Evolutionary conservation across 2,888 invertebrate species (phyloP), one percentile per base, ranked within the genome.

Genomic region (Cheilosia urbana): DNA sequence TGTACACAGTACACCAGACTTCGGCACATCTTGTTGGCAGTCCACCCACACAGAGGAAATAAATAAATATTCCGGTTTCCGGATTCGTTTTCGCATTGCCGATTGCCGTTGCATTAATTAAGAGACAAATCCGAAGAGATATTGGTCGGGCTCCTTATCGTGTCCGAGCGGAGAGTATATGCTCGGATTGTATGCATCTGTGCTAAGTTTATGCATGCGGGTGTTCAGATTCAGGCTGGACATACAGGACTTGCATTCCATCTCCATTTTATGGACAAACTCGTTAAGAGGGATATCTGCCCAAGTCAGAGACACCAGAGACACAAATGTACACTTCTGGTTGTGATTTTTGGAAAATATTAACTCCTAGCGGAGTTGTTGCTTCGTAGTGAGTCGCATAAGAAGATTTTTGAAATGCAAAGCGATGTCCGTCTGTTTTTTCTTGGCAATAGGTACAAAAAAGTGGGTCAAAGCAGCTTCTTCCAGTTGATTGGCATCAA

Each of bases 51-150:
- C 57, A 34, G 34, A 15, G 63, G 24, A 58, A 27, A 27, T 1
- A 80, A 75, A 79, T 75, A 80, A 76, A 84, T 71, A 73, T 65
- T 84, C 65, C 80, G 69, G 75, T 71, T 75, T 84, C 66, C 80
- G 69, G 75, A 75, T 75, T 84, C 66, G 71, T 76, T 80, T 84
- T 79, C 80, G 60, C 71, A 76, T 76, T 84, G 75, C 65, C 62
- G 53, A 76, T 76, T 84, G 75, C 65, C 62, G 53, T 75, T 84
- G 84, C 84, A 84, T 80, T 76, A 84, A 84, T 80, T 75, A 84
- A 84, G 75, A 79, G 75, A 80, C 84, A 84, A 80, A 75, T 84
- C 69, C 80, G 42, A n/a, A 47, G 27, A 37, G 17, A 47, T n/a
- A 21, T 17, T 53, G 60, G 34, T 30, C n/a, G 19, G 19, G 42